phyloP scores from a whole-genome alignment of 1,140 invertebrate species.

The Bombus vancouverensis region DNA sequence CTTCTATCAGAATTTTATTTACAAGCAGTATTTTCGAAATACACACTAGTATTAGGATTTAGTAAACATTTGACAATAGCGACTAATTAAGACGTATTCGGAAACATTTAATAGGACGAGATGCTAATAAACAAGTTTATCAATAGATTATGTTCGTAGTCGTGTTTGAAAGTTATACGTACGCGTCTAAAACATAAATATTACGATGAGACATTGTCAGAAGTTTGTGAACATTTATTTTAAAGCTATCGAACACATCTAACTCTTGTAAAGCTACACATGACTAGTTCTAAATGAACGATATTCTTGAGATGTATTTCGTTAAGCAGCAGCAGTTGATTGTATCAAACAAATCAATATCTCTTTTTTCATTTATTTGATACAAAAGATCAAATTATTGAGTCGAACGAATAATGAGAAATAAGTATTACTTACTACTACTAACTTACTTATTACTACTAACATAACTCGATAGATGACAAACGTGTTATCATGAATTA shows the following conservation, averaged over 20 bases:
- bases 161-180: neutral
- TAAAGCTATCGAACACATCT: constrained; percentile 37
- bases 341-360: neutral
- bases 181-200: neutral
- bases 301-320: constrained; percentile 28
- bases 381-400: neutral
- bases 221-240: constrained; percentile 7
- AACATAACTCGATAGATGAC: neutral
- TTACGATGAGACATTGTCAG: neutral
- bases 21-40: constrained; percentile 31
- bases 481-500: neutral
- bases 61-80: constrained; percentile 16
- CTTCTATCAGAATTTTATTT: constrained; percentile 43
- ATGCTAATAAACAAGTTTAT: constrained; percentile 13
- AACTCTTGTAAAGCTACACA: constrained; percentile 63
- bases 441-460: no score
- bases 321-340: constrained; percentile 20
- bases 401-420: neutral
- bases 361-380: neutral
- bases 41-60: neutral
- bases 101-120: neutral
- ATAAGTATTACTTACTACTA: neutral
- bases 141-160: constrained; percentile 5
- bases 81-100: neutral
- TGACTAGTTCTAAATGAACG: constrained; percentile 71